Conservation (phyloP, 2,113 vertebrate species). For the Tapirus terrestris region DNA sequence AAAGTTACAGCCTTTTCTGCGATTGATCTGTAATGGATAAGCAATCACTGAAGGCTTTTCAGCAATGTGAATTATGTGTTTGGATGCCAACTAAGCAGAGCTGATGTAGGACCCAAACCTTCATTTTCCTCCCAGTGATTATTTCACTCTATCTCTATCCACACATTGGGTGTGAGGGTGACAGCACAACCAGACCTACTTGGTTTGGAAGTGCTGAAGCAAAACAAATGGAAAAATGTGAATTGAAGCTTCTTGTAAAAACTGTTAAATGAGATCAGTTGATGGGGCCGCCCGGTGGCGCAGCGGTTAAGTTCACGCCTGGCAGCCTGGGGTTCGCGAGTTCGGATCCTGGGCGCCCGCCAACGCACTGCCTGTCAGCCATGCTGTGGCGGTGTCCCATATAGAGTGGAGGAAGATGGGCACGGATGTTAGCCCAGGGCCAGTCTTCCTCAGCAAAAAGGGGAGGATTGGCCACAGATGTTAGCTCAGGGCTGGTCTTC, state of each 20-base stretch:
- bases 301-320: no score
- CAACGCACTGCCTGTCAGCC: no score
- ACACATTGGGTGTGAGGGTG: background rate
- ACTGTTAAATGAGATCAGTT: background rate
- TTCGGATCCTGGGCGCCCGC: no score
- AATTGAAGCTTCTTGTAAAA: background rate
- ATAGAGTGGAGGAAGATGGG: no score
- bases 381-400: no score
- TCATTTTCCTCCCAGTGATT: conserved; percentile 32
- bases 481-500: no score
- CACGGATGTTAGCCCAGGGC: no score
- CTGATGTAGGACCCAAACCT: conserved; percentile 10
- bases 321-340: no score
- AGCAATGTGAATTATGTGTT: conserved; percentile 51
- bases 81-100: conserved; percentile 36
- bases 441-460: no score
- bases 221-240: conserved; percentile 16
- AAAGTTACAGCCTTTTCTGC: conserved; percentile 33
- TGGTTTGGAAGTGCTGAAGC: background rate
- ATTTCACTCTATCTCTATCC: conserved; percentile 16
- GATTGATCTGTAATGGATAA: conserved; percentile 43
- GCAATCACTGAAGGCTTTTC: conserved; percentile 17
- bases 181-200: background rate
- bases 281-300: no score
- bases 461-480: no score